These are phyloP conservation scores for Drosophila mimica DNA, from an alignment of 2,888 invertebrate genomes.

Conservation along the genomic window DNA sequence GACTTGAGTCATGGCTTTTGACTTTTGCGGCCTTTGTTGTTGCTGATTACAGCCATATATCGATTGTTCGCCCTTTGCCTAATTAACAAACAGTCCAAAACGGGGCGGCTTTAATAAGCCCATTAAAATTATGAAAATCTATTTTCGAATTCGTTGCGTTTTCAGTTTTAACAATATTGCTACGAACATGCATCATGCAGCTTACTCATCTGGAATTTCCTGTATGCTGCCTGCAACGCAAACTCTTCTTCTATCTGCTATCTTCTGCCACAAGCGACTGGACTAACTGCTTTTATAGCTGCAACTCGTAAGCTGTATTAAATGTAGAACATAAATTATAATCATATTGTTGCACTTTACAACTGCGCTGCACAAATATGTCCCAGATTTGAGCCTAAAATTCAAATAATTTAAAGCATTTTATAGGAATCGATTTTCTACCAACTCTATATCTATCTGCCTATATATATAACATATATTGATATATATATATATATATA, in stretches of 20 bases:
- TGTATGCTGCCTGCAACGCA: constrained; percentile 28
- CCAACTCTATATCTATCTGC: neutral
- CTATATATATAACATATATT: neutral
- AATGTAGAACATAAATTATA: neutral
- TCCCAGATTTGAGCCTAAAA: neutral
- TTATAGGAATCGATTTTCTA: neutral
- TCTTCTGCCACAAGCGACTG: neutral
- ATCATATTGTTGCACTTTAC: neutral
- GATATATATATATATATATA: too few relatives aligned
- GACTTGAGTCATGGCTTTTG: constrained; percentile 3
- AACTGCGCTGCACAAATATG: neutral
- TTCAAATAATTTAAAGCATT: neutral
- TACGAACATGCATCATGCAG: constrained; percentile 49
- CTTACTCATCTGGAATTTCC: constrained; percentile 70
- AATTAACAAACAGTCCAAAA: constrained; percentile 67
- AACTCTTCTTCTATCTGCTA: neutral
- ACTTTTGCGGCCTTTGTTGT: constrained; percentile 1
- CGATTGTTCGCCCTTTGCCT: constrained; percentile 44
- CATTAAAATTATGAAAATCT: constrained; percentile 78
- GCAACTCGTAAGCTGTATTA: neutral
- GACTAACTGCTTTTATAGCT: neutral
- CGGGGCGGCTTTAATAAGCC: constrained; percentile 75
- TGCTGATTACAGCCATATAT: constrained; percentile 1
- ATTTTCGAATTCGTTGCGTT: constrained; percentile 45
- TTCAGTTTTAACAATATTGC: constrained; percentile 15